Conservation (phyloP, 2,888 invertebrate species). For the Torymus texanus region DNA sequence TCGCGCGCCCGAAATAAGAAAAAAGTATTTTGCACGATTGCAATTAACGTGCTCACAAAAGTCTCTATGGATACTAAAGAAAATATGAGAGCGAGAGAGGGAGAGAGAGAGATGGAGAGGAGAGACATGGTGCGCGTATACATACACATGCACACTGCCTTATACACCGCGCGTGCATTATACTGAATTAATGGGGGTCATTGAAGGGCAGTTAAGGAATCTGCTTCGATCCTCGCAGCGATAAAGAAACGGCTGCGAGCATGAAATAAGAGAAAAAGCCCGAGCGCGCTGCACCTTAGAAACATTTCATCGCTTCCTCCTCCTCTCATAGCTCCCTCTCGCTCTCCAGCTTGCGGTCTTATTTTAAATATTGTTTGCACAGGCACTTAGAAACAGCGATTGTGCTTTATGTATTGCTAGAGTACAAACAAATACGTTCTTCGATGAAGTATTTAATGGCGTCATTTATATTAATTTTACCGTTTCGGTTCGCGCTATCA, state of each 20-base stretch:
- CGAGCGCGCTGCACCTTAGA: constrained; percentile 4
- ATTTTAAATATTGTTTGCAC: constrained; percentile 26
- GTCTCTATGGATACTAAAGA: constrained; percentile 26
- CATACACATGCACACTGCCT: not conserved
- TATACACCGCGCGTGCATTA: constrained; percentile 22
- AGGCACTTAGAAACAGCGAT: constrained; percentile 15
- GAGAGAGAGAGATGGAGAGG: not conserved
- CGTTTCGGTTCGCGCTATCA: not conserved
- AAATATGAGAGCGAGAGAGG: constrained; percentile 23
- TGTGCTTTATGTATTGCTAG: constrained; percentile 6
- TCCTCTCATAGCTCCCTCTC: not conserved
- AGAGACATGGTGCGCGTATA: too few species aligned
- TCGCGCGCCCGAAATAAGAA: not conserved
- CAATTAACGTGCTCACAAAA: constrained; percentile 33
- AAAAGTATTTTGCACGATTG: constrained; percentile 36
- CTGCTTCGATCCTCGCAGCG: constrained; percentile 42
- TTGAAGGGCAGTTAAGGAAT: constrained; percentile 49
- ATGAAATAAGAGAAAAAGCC: not conserved
- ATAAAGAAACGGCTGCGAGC: constrained; percentile 44
- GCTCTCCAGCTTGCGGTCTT: not conserved
- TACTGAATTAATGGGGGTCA: constrained; percentile 53
- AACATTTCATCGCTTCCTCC: constrained; percentile 10
- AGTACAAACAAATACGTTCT: too few species aligned
- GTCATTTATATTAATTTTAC: not conserved
- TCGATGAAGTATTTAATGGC: not conserved